Conservation (phyloP, 2,888 invertebrate species). For the Drosophila ezoana region DNA sequence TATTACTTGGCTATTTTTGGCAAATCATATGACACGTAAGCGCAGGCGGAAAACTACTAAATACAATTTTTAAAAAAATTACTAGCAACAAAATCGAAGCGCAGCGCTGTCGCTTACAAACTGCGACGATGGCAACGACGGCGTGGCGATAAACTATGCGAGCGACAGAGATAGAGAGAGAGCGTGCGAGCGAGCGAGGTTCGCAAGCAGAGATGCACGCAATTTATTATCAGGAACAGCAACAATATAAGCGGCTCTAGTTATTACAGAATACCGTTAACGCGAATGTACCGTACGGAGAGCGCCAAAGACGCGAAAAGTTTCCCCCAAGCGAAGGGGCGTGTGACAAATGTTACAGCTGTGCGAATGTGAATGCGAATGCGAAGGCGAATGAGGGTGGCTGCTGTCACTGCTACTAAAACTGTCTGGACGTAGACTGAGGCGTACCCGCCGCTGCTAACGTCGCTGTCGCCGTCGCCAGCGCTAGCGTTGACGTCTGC, state of each 20-base stretch:
- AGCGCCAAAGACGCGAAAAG: slow-evolving; percentile 14
- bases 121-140: slow-evolving; percentile 22
- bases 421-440: slow-evolving; percentile 30
- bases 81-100: slow-evolving; percentile 29
- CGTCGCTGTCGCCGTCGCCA: neutral
- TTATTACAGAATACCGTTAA: slow-evolving; percentile 45
- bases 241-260: slow-evolving; percentile 31
- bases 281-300: slow-evolving; percentile 17
- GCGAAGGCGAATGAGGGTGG: slow-evolving; percentile 38
- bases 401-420: slow-evolving; percentile 22
- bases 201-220: slow-evolving; percentile 33
- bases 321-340: slow-evolving; percentile 10
- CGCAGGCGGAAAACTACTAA: slow-evolving; percentile 9
- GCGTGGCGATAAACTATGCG: slow-evolving; percentile 3
- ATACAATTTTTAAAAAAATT: slow-evolving; percentile 19
- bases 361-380: slow-evolving; percentile 30
- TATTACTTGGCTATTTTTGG: slow-evolving; percentile 51
- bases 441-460: slow-evolving; percentile 19
- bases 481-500: slow-evolving; percentile 38
- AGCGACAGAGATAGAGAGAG: neutral
- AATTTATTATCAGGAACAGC: slow-evolving; percentile 45
- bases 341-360: slow-evolving; percentile 54
- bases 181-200: slow-evolving; percentile 2
- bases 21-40: slow-evolving; percentile 41
- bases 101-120: slow-evolving; percentile 29